Percentiles rank a stretch among this genome's conserved stretches.
Conservation (phyloP, 1,140 invertebrate species). For the Bombus vancouverensis region DNA sequence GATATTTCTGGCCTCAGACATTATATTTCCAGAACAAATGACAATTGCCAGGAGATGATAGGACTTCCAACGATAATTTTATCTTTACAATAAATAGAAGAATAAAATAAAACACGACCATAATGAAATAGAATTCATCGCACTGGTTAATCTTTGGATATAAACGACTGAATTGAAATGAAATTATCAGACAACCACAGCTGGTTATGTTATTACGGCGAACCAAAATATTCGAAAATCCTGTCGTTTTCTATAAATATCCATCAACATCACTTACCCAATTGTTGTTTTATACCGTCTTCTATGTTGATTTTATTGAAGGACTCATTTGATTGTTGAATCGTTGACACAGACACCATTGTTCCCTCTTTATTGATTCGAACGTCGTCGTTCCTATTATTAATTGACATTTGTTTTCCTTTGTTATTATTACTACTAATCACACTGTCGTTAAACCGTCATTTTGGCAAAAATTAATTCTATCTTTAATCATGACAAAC, state of each 20-base stretch:
- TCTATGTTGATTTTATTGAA: background rate
- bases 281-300: background rate
- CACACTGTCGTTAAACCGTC: background rate
- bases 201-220: background rate
- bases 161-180: background rate
- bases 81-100: background rate
- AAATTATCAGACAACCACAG: background rate
- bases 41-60: background rate
- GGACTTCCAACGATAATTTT: background rate
- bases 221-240: background rate
- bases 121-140: background rate
- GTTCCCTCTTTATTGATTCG: background rate
- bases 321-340: background rate
- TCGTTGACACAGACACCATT: background rate
- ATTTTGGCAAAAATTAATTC: background rate
- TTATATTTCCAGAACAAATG: background rate
- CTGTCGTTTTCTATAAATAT: background rate
- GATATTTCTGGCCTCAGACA: background rate
- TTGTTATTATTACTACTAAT: background rate
- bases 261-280: slow-evolving; percentile 8
- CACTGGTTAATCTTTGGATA: too few species aligned
- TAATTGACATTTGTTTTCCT: background rate
- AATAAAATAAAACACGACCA: background rate
- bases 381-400: background rate
- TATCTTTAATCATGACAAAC: background rate